These are phyloP conservation scores for Xanthia icteritia DNA, from an alignment of 2,888 invertebrate species.

Conservation along the genomic window DNA sequence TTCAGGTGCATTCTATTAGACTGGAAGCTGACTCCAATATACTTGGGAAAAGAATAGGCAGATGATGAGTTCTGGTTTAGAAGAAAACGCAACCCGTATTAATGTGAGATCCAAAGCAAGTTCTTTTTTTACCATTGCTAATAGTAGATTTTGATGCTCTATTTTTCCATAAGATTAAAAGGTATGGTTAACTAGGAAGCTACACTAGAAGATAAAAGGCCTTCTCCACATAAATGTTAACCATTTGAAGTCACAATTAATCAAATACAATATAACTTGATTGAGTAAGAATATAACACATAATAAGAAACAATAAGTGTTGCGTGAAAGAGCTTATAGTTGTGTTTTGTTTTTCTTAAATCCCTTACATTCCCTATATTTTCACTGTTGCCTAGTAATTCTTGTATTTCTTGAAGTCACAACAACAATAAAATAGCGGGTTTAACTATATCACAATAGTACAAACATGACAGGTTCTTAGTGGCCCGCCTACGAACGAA, in stretches of 20 bases:
- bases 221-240: neutral
- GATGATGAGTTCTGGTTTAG: neutral
- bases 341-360: slow-evolving; percentile 42
- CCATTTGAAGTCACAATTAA: neutral
- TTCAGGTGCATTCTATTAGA: no score
- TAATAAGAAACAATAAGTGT: slow-evolving; percentile 14
- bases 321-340: slow-evolving; percentile 6
- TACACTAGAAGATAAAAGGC: neutral
- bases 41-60: no score
- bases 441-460: slow-evolving; percentile 60
- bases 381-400: slow-evolving; percentile 41
- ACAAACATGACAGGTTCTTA: slow-evolving; percentile 59
- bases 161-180: neutral
- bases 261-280: neutral
- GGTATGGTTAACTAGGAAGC: neutral
- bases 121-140: neutral
- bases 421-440: slow-evolving; percentile 60
- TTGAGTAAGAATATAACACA: neutral
- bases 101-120: neutral
- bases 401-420: slow-evolving; percentile 59
- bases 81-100: neutral
- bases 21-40: no score
- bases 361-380: slow-evolving; percentile 20
- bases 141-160: neutral
- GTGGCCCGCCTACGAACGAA: slow-evolving; percentile 62